Percentiles rank a stretch among this genome's conserved stretches.
phyloP scores from a whole-genome alignment of 2,113 vertebrate species.

The Lepus europaeus region DNA sequence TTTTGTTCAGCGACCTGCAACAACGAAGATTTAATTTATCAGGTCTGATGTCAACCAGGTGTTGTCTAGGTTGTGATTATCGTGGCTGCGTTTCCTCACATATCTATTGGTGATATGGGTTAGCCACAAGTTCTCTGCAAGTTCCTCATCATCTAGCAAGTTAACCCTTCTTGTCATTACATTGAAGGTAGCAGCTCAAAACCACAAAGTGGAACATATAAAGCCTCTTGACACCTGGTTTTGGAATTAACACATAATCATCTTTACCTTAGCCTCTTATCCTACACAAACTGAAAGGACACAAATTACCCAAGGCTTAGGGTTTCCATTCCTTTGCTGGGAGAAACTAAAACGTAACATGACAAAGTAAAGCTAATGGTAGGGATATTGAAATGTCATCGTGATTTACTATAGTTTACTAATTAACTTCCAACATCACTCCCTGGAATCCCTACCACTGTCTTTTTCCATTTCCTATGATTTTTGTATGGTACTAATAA shows the following conservation, averaged over 20 bases:
- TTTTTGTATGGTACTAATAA: not conserved
- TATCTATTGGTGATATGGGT: not conserved
- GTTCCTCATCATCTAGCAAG: not conserved
- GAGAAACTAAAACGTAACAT: not conserved
- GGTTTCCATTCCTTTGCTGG: not conserved
- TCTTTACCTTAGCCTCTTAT: not conserved
- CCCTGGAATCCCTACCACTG: not conserved
- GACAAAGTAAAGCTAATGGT: not conserved
- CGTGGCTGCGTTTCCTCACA: not conserved
- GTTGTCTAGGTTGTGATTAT: not conserved
- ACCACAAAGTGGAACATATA: not conserved
- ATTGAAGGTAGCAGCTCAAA: not conserved
- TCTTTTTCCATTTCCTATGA: not conserved
- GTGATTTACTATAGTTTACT: not conserved
- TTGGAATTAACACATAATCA: no score
- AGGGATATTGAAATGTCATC: not conserved
- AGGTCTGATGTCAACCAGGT: not conserved
- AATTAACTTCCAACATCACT: not conserved
- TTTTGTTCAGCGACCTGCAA: not conserved
- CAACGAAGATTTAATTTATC: not conserved
- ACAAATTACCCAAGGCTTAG: not conserved
- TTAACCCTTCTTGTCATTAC: no score
- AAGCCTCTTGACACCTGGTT: not conserved
- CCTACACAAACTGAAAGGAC: not conserved
- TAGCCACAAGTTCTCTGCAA: rapidly evolving